Evolutionary conservation across 2,888 invertebrate genomes (phyloP).

Genomic region (Phania funesta): DNA sequence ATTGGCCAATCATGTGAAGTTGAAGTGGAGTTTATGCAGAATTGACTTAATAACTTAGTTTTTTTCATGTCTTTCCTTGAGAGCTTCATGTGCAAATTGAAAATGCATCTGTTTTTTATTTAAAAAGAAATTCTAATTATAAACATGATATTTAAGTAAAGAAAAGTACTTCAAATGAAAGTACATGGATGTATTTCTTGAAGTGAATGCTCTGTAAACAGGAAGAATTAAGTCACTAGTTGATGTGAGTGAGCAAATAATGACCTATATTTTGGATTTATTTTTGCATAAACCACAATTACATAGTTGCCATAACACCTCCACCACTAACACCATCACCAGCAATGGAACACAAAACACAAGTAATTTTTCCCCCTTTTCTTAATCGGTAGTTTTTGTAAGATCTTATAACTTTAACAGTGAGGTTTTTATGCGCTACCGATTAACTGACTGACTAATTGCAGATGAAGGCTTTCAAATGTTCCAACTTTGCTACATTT

Average conservation of each 20-base stretch:
- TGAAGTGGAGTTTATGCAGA: slow-evolving; percentile 52
- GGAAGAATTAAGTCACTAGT: slow-evolving; percentile 57
- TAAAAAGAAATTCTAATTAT: slow-evolving; percentile 45
- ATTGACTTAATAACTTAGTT: background rate
- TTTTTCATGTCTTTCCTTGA: background rate
- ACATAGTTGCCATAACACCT: slow-evolving; percentile 53
- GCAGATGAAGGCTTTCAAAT: background rate
- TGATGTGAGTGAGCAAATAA: slow-evolving; percentile 23
- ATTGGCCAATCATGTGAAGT: slow-evolving; percentile 38
- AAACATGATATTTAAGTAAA: slow-evolving; percentile 34
- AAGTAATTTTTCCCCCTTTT: background rate
- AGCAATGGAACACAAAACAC: background rate
- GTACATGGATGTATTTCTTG: slow-evolving; percentile 24
- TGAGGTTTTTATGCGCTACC: slow-evolving; percentile 40
- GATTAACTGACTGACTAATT: background rate
- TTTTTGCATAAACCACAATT: slow-evolving; percentile 46
- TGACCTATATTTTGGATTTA: slow-evolving; percentile 55
- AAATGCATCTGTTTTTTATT: slow-evolving; percentile 61
- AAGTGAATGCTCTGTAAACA: slow-evolving; percentile 17
- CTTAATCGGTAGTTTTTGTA: slow-evolving; percentile 35
- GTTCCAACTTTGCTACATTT: slow-evolving; percentile 43
- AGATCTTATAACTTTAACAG: slow-evolving; percentile 27
- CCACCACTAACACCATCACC: background rate
- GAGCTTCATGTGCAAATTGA: background rate
- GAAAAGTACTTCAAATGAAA: slow-evolving; percentile 49